Conservation (phyloP, 2,888 invertebrate species). For the Agrotis segetum region DNA sequence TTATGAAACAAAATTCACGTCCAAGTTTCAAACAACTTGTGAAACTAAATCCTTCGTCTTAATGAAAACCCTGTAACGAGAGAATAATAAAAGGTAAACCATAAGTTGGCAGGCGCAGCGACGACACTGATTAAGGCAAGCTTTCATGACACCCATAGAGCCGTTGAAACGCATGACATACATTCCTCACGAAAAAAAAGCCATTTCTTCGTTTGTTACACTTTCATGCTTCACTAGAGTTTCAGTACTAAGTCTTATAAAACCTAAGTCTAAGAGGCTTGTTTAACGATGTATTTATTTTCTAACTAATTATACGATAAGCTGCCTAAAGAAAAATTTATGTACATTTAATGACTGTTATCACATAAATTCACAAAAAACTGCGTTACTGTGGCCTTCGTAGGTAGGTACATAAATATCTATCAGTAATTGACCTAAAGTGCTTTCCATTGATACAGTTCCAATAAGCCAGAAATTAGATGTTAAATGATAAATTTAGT, state of each 20-base stretch:
- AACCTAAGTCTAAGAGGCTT: neutral
- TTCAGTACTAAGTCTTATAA: neutral
- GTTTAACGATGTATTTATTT: too few relatives aligned
- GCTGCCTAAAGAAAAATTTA: too few relatives aligned
- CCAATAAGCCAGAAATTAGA: too few relatives aligned
- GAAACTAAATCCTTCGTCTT: slow-evolving; percentile 4
- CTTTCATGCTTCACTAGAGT: slow-evolving; percentile 22
- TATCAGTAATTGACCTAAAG: too few relatives aligned
- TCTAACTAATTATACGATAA: too few relatives aligned
- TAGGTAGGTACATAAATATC: too few relatives aligned
- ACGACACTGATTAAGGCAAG: slow-evolving; percentile 75
- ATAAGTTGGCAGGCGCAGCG: slow-evolving; percentile 53
- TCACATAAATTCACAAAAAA: too few relatives aligned
- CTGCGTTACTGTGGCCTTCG: too few relatives aligned
- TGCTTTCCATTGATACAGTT: too few relatives aligned
- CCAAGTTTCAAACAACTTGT: slow-evolving; percentile 1
- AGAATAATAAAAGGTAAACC: slow-evolving; percentile 52
- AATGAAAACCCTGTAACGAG: slow-evolving; percentile 48
- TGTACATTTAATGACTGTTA: too few relatives aligned
- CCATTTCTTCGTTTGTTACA: slow-evolving; percentile 61
- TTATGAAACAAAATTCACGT: neutral
- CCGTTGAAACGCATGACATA: slow-evolving; percentile 80
- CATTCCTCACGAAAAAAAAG: slow-evolving; percentile 70
- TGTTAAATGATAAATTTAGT: too few relatives aligned
- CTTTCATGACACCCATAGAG: slow-evolving; percentile 72